phyloP scores from a whole-genome alignment of 2,888 invertebrate genomes.

The Prosapia bicincta region DNA sequence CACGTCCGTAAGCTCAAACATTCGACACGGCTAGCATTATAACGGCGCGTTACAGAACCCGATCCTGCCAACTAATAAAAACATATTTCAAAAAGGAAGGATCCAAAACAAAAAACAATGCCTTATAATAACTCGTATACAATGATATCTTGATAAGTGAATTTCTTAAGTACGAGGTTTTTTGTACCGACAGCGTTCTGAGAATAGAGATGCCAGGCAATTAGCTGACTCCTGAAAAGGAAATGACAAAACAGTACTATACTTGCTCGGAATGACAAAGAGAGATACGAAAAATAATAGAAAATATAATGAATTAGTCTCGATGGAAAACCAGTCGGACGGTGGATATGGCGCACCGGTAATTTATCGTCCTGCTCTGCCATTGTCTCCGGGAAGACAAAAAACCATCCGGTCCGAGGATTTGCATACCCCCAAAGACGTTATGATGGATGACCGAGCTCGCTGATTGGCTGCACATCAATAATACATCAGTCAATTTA shows the following conservation, averaged over 20 bases:
- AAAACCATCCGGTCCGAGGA: slow-evolving; percentile 1
- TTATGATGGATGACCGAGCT: slow-evolving; percentile 9
- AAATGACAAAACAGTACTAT: slow-evolving; percentile 8
- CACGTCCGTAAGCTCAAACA: not conserved
- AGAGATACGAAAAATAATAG: slow-evolving; percentile 19
- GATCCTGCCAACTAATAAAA: not conserved
- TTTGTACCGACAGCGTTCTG: not conserved
- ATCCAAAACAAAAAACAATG: not conserved
- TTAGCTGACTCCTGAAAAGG: slow-evolving; percentile 7
- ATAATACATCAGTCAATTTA: not conserved
- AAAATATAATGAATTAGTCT: slow-evolving; percentile 9
- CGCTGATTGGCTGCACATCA: slow-evolving; percentile 18
- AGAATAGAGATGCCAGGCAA: slow-evolving; percentile 4
- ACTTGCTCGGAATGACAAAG: slow-evolving; percentile 23
- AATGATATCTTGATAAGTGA: not conserved
- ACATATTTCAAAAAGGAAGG: not conserved
- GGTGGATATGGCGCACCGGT: slow-evolving; percentile 4
- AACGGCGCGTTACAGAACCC: not conserved
- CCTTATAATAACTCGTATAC: not conserved
- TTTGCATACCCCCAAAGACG: slow-evolving; percentile 23
- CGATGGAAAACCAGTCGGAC: not conserved
- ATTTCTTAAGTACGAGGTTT: not conserved
- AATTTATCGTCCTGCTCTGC: slow-evolving; percentile 8
- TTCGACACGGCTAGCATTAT: not conserved
- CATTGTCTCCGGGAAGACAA: slow-evolving; percentile 11